phyloP scores from a whole-genome alignment of 2,113 vertebrate species.

The Australoheros scitulus region DNA sequence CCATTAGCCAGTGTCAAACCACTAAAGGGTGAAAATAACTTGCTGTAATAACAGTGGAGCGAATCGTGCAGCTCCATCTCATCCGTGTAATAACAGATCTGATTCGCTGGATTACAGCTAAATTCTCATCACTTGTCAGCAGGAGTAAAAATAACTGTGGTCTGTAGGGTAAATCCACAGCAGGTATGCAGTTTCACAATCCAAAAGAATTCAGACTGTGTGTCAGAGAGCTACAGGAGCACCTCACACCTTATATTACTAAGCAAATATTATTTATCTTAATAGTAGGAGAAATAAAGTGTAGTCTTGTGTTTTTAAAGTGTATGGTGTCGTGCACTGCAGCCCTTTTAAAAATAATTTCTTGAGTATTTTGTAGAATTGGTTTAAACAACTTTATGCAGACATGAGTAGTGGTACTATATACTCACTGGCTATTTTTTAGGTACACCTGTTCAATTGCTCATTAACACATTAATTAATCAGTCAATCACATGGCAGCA shows the following conservation, averaged over 20 bases:
- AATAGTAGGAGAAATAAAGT: neutral
- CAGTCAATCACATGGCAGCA: neutral
- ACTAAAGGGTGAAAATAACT: slow-evolving; percentile 59
- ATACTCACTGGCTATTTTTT: neutral
- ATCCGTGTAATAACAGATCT: slow-evolving; percentile 67
- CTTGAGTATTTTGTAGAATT: neutral
- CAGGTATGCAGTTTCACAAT: slow-evolving; percentile 53
- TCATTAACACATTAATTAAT: neutral
- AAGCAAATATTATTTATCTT: neutral
- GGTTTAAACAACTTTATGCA: neutral
- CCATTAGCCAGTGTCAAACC: slow-evolving; percentile 69
- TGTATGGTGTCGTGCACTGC: neutral
- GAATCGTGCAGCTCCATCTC: slow-evolving; percentile 51
- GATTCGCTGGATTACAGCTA: slow-evolving; percentile 61
- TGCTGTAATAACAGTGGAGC: slow-evolving; percentile 55
- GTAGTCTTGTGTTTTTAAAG: neutral
- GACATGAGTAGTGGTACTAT: neutral
- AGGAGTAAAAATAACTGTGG: slow-evolving; percentile 70
- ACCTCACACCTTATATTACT: neutral
- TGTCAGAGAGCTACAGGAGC: neutral
- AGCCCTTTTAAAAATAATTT: neutral
- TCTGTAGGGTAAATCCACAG: slow-evolving; percentile 49
- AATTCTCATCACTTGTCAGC: slow-evolving; percentile 63
- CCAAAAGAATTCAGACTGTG: slow-evolving; percentile 19
- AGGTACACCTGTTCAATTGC: neutral